Evolutionary conservation across 2,797 vertebrate species (phyloP).

Genomic region (Iguana delicatissima): DNA sequence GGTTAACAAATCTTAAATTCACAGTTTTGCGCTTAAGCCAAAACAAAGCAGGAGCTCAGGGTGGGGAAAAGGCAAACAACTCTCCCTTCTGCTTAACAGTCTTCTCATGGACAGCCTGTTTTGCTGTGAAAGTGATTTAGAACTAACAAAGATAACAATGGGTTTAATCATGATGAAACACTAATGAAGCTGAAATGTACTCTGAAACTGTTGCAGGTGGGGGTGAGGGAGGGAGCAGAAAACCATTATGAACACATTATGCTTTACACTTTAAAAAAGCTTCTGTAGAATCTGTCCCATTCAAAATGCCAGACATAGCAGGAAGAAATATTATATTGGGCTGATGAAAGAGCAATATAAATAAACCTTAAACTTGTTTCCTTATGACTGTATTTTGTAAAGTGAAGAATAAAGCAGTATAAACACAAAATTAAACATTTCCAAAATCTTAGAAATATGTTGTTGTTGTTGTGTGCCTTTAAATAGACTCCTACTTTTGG

Average conservation of each 20-base stretch:
- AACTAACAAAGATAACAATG: slow-evolving; percentile 64
- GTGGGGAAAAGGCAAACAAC: neutral
- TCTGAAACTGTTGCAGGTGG: slow-evolving; percentile 37
- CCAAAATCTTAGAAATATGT: neutral
- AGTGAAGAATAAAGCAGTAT: neutral
- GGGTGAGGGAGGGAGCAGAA: slow-evolving; percentile 45
- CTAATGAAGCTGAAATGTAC: slow-evolving; percentile 67
- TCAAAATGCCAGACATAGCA: slow-evolving; percentile 60
- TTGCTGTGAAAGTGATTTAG: slow-evolving; percentile 54
- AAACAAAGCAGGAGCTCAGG: slow-evolving; percentile 25
- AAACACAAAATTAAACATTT: neutral
- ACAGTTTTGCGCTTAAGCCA: neutral
- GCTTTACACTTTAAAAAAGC: slow-evolving; percentile 65
- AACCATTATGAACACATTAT: slow-evolving; percentile 67
- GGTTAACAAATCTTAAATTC: neutral
- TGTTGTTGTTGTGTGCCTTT: too few species aligned
- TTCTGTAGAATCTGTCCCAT: slow-evolving; percentile 57
- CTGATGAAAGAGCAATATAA: slow-evolving; percentile 60
- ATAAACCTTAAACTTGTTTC: slow-evolving; percentile 56
- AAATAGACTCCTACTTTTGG: too few species aligned
- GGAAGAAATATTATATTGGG: slow-evolving; percentile 60
- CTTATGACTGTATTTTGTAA: neutral
- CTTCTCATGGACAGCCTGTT: slow-evolving; percentile 63
- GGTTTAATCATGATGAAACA: slow-evolving; percentile 69
- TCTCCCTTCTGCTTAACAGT: slow-evolving; percentile 44